phyloP scores from a whole-genome alignment of 2,797 vertebrate species.

The Myripristis murdjan region DNA sequence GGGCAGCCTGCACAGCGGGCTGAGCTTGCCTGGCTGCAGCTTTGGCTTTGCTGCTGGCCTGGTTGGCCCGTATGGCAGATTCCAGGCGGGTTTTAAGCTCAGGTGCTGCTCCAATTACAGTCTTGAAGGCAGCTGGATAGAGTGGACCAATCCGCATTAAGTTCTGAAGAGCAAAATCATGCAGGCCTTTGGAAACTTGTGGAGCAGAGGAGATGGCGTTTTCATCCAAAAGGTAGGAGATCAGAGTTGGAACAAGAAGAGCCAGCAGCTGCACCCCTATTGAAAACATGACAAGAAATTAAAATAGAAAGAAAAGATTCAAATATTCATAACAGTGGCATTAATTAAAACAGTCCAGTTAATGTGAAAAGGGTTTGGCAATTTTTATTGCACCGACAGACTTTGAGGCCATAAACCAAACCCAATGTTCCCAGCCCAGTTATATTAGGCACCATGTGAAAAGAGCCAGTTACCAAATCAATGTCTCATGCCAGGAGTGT shows the following conservation, averaged over 20 bases:
- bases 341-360: background rate
- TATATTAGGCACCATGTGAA: slow-evolving; percentile 3
- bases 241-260: slow-evolving; percentile 94
- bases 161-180: slow-evolving; percentile 97
- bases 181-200: slow-evolving; percentile 91
- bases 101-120: slow-evolving; percentile 96
- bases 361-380: background rate
- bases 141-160: slow-evolving; percentile 97
- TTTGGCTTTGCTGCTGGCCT: slow-evolving; percentile 95
- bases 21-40: slow-evolving; percentile 90
- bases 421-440: background rate
- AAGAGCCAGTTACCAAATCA: slow-evolving; percentile 6
- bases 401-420: background rate
- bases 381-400: background rate
- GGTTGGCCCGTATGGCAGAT: slow-evolving; percentile 94
- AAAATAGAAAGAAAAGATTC: background rate
- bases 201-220: slow-evolving; percentile 91
- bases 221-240: slow-evolving; percentile 97
- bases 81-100: slow-evolving; percentile 96
- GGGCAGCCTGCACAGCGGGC: slow-evolving; percentile 92
- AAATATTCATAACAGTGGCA: background rate
- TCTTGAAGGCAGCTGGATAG: slow-evolving; percentile 97
- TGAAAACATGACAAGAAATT: slow-evolving; percentile 29
- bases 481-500: background rate
- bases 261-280: slow-evolving; percentile 95